phyloP scores from a whole-genome alignment of 1,140 invertebrate species.

The Ylistrum balloti region DNA sequence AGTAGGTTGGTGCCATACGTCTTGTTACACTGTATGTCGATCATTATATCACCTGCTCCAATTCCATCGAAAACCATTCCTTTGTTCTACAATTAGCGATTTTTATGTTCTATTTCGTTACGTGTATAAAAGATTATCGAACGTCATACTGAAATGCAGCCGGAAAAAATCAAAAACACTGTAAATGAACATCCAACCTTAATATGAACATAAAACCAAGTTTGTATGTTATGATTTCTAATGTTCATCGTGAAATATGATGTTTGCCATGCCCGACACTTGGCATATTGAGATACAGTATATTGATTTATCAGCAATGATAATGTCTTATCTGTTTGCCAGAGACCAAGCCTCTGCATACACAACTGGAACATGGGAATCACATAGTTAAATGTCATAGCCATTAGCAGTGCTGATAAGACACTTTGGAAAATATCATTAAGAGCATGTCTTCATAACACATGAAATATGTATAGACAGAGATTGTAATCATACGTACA shows the following conservation, averaged over 20 bases:
- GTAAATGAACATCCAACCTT: too few relatives aligned
- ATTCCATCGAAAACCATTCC: too few relatives aligned
- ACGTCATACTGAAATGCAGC: too few relatives aligned
- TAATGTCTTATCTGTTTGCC: neutral
- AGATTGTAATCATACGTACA: neutral
- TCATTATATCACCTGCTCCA: too few relatives aligned
- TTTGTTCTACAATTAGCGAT: too few relatives aligned
- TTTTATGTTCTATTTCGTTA: too few relatives aligned
- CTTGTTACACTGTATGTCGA: too few relatives aligned
- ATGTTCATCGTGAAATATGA: neutral
- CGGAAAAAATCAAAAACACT: too few relatives aligned
- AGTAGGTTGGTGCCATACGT: too few relatives aligned
- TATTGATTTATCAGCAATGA: neutral
- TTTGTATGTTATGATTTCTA: neutral
- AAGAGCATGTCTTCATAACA: neutral
- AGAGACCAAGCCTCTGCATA: neutral
- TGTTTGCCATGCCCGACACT: neutral
- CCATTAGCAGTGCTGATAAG: constrained; percentile 8
- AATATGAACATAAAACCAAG: too few relatives aligned
- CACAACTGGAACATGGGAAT: neutral
- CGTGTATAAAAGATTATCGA: too few relatives aligned
- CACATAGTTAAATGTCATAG: neutral
- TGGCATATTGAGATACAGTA: neutral
- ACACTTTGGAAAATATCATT: neutral
- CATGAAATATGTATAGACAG: constrained; percentile 39